Evolutionary conservation across 1,140 invertebrate genomes (phyloP).

Genomic region (Leptinotarsa lineolata): DNA sequence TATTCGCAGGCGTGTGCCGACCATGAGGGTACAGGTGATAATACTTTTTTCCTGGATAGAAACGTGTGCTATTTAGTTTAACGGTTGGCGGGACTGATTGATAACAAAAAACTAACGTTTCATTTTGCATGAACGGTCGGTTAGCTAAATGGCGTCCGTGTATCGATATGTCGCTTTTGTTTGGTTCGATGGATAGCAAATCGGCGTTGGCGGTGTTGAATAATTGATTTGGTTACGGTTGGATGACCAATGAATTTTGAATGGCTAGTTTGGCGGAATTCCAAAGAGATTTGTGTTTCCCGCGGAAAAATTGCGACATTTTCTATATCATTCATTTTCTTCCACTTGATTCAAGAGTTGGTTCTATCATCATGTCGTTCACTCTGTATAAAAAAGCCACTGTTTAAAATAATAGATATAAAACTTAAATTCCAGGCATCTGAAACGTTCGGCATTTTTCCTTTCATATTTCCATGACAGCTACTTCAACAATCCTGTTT

Average conservation of each 20-base stretch:
- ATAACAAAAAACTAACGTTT: constrained; percentile 20
- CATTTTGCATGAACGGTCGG: constrained; percentile 21
- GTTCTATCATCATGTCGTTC: too few species aligned
- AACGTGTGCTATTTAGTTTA: constrained; percentile 15
- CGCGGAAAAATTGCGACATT: too few species aligned
- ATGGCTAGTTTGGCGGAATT: not conserved
- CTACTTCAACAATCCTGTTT: too few species aligned
- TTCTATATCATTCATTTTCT: too few species aligned
- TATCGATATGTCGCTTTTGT: constrained; percentile 1
- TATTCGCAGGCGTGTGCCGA: constrained; percentile 16
- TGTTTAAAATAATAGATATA: too few species aligned
- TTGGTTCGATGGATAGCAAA: not conserved
- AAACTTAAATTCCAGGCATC: too few species aligned
- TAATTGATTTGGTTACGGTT: not conserved
- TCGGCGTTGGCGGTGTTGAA: not conserved
- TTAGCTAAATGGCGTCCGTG: not conserved
- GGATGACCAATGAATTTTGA: not conserved
- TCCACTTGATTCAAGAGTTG: too few species aligned
- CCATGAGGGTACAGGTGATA: constrained; percentile 24
- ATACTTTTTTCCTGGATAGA: constrained; percentile 11
- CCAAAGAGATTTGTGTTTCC: not conserved
- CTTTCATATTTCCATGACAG: too few species aligned
- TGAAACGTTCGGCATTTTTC: too few species aligned
- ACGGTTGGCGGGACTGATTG: constrained; percentile 19
- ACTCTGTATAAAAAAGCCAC: too few species aligned